Evolutionary conservation across 2,797 vertebrate genomes (phyloP), one percentile per base, ranked within the genome.

Genomic region (Coccyzus lansbergi): DNA sequence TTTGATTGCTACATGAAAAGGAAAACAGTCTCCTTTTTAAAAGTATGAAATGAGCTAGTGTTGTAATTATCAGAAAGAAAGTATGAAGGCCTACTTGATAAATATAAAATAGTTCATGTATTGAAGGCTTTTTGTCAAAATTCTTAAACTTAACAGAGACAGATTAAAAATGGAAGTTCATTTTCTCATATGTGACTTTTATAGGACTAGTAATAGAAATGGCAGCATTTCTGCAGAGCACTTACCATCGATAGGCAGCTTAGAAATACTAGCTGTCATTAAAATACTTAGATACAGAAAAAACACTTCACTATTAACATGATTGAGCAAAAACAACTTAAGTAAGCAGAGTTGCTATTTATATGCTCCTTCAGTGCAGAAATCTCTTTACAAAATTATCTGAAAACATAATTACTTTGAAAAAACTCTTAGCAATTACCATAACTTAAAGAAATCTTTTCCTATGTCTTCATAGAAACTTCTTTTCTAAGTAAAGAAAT

Each of bases 201-300:
- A 81, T 62, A 68, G 4, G 2, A 79, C 49, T 78, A 52, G n/a
- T 68, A 75, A 62, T 34, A 69, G 28, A 78, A 85, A 83, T 40
- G 17, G 25, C 52, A 72, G 55, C 58, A 42, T 58, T 91, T 91
- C 33, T 87, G 67, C 55, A 52, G 20, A 84, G 22, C 20, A 40
- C 33, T 88, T 85, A 29, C 26, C 40, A 28, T 82, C 56, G 74
- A 52, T 34, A 75, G 38, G 26, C 53, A 77, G 34, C 46, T 80
- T 83, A 70, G 53, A 91, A 93, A 93, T 65, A 29, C 14, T 68
- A 94, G 38, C 58, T 71, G 16, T 77, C 89, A 79, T 82, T 92
- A 92, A 92, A 91, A 76, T 67, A 72, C 21, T 64, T 83, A 33
- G 34, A 36, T 75, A 52, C 36, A 71, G 60, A 78, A 85, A 38